Conservation (phyloP, 2,113 vertebrate genomes). For the Crotalus horridus region DNA sequence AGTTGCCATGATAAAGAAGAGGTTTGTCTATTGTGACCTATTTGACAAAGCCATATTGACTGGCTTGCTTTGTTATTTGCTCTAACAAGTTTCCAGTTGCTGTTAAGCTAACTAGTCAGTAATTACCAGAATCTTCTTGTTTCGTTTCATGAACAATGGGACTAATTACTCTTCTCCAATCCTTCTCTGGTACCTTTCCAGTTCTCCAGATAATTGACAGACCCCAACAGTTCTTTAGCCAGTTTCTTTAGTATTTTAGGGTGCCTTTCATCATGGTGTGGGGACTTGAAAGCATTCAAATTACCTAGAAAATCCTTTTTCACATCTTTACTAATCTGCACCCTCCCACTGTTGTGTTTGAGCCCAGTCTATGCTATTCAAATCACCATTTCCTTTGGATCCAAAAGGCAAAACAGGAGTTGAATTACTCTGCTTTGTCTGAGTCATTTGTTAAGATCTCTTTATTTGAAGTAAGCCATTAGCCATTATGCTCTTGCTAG, state of each 20-base stretch:
- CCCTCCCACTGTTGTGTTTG: background rate
- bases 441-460: background rate
- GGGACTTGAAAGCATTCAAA: background rate
- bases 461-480: background rate
- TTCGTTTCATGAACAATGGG: background rate
- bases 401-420: background rate
- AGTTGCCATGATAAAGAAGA: background rate
- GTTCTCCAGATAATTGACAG: background rate
- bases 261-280: background rate
- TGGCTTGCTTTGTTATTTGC: background rate
- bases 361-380: background rate
- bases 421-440: background rate
- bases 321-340: background rate
- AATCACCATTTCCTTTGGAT: background rate
- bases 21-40: background rate
- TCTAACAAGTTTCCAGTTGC: background rate
- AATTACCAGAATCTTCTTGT: background rate
- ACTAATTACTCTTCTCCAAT: background rate
- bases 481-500: background rate
- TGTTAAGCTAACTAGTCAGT: background rate
- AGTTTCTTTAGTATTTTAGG: background rate
- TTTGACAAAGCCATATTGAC: background rate
- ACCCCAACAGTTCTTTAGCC: background rate
- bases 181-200: background rate
- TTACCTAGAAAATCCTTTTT: background rate